phyloP scores from a whole-genome alignment of 2,888 invertebrate genomes.

The Ophion ventricosus region DNA sequence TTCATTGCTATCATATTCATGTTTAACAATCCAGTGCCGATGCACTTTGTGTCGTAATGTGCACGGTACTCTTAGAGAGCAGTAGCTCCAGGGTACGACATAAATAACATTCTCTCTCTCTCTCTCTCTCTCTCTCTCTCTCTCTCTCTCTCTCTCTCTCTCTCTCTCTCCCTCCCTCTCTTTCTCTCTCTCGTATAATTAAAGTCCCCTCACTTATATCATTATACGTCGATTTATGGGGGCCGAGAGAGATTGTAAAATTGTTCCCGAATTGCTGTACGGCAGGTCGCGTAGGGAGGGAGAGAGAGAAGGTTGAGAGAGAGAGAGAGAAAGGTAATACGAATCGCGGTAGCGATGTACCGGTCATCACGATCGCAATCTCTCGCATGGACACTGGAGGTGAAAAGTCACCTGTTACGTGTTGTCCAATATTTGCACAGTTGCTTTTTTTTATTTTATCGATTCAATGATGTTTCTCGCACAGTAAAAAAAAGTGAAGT shows the following conservation, averaged over 20 bases:
- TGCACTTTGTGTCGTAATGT: too few species aligned
- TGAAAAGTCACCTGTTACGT: slow-evolving; percentile 10
- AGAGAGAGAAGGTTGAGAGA: not conserved
- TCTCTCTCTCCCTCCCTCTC: not conserved
- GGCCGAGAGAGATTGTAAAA: slow-evolving; percentile 2
- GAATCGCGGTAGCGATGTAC: slow-evolving; percentile 11
- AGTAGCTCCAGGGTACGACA: too few species aligned
- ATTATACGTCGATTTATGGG: slow-evolving; percentile 31
- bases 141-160: not conserved
- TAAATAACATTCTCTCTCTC: too few species aligned
- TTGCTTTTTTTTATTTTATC: not conserved
- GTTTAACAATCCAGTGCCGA: too few species aligned
- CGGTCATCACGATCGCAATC: slow-evolving; percentile 5
- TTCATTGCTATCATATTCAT: too few species aligned
- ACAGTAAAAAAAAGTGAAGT: not conserved
- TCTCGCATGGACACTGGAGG: not conserved
- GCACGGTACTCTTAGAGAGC: too few species aligned
- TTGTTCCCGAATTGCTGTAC: slow-evolving; percentile 22
- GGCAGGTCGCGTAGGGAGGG: not conserved
- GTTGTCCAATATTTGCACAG: not conserved
- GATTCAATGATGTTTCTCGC: not conserved
- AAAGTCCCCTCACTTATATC: slow-evolving; percentile 4
- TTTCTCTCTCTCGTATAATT: slow-evolving; percentile 10
- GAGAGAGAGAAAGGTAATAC: too few species aligned
- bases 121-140: not conserved